Base-by-base conservation (phyloP, 2,113 vertebrate species). In the Ondatra zibethicus region DNA sequence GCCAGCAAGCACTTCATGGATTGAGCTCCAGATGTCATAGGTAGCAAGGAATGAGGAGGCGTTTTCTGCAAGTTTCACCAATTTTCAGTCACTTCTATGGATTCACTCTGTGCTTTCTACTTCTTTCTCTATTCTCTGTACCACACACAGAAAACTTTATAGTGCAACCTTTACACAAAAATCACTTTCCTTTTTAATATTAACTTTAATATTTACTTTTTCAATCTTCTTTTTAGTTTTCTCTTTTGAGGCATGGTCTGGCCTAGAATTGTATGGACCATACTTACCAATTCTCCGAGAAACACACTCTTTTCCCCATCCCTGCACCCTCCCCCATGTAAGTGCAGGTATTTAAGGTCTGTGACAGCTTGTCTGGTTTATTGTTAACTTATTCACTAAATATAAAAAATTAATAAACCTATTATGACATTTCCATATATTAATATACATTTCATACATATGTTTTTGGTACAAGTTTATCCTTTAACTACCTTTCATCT, bases 251-350 rank as follows among this genome's bases (percentile, higher is more conserved):
- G 21, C 72, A 73, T 8, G 7, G 12, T 19, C 77, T 52, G 16
- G 47, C 1, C n/a, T 33, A 17, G 14, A 80, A 80, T 47, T 80
- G 3, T 11, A 77, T 47, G 13, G 75, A 31, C 42, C 12, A 77
- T 27, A 29, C 5, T 77, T 29, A 14, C 13, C 75, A 50, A 47
- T 14, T 31, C 2, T 31, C 45, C 31, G 45, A 77, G 45, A 77
- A 29, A 27, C 7, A 77, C 6, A 50, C 3, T 16, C 27, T 50
- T 29, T 1, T 52, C 1, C 16, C 42, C 31, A 21, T 21, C 58
- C 19, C 58, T 58, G 58, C 0, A 5, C 19, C 17, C 19, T 1
- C 19, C 4, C 58, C 58, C 19, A 2, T 0, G 2, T 31, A 52
- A 21, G 8, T 52, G 17, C 8, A 21, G 16, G 3, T 17, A 33